Percentiles rank a stretch among this genome's conserved stretches.
Evolutionary conservation across 2,113 vertebrate genomes (phyloP).

Genomic region (Aleadryas rufinucha): DNA sequence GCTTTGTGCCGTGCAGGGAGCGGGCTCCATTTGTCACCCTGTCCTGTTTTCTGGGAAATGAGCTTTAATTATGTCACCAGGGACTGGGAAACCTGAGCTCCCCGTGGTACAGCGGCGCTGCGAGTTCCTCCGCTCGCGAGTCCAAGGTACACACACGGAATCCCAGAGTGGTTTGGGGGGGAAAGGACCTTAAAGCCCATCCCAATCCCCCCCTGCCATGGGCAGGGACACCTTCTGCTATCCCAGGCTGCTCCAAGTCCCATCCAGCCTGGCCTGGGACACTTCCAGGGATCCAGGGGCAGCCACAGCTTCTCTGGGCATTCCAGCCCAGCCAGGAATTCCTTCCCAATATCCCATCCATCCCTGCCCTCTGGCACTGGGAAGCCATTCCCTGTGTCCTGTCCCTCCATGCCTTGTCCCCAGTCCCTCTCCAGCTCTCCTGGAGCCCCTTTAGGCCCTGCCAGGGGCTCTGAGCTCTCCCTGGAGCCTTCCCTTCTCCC

Average conservation of each 20-base stretch:
- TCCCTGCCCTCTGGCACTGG: background rate
- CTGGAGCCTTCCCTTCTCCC: too few relatives aligned
- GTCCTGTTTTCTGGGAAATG: background rate
- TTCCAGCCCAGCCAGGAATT: background rate
- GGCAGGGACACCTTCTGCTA: background rate
- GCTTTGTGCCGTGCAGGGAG: too few relatives aligned
- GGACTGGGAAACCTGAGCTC: background rate
- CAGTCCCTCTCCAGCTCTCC: background rate
- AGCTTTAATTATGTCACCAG: background rate
- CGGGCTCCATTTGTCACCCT: background rate
- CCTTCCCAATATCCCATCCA: background rate
- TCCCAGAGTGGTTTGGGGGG: fast-evolving
- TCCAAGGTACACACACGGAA: fast-evolving
- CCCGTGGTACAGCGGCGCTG: fast-evolving
- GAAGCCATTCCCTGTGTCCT: background rate
- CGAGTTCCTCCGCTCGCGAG: fast-evolving
- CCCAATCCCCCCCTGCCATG: background rate
- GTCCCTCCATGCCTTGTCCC: background rate
- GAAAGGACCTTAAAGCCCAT: background rate
- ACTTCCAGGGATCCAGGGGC: background rate
- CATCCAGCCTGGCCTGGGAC: fast-evolving
- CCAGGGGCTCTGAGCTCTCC: background rate
- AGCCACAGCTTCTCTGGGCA: background rate
- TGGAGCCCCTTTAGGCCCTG: background rate
- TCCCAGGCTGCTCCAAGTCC: background rate